Evolutionary conservation across 2,113 vertebrate species (phyloP).

Genomic region (Calypte anna): DNA sequence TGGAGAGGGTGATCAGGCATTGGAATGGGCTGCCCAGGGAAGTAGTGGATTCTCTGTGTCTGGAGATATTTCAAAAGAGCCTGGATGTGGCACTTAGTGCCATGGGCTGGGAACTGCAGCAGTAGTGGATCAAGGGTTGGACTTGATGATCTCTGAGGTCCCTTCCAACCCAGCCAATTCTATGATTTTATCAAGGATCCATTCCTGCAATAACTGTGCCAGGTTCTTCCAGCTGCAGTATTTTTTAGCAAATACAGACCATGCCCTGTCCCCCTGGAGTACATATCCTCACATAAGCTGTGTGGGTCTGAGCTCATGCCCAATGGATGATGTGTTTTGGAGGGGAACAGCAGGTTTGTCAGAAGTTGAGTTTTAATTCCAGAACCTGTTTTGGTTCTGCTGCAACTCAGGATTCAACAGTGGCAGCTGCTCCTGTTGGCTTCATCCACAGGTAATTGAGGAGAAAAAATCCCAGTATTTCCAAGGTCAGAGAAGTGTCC

Average conservation of each 20-base stretch:
- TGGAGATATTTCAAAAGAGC: too few species aligned
- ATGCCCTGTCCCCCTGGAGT: background rate
- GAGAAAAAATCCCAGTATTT: background rate
- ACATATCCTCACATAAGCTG: rapidly evolving
- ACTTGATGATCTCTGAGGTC: too few species aligned
- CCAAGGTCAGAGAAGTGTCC: background rate
- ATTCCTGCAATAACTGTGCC: background rate
- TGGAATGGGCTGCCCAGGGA: too few species aligned
- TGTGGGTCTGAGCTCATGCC: background rate
- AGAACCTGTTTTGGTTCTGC: background rate
- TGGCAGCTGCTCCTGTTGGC: rapidly evolving
- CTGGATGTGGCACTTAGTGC: too few species aligned
- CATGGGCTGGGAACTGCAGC: too few species aligned
- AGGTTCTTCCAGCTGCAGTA: background rate
- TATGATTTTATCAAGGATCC: background rate
- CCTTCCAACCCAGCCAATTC: too few species aligned
- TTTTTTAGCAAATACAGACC: background rate
- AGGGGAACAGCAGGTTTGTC: background rate
- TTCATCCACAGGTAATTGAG: background rate
- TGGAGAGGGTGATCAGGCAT: too few species aligned
- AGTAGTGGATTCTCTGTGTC: too few species aligned
- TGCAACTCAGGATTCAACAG: background rate
- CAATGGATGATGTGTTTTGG: rapidly evolving
- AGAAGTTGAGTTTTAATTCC: background rate
- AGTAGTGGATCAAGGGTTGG: too few species aligned